phyloP scores from a whole-genome alignment of 2,797 vertebrate genomes.

The Argya squamiceps region DNA sequence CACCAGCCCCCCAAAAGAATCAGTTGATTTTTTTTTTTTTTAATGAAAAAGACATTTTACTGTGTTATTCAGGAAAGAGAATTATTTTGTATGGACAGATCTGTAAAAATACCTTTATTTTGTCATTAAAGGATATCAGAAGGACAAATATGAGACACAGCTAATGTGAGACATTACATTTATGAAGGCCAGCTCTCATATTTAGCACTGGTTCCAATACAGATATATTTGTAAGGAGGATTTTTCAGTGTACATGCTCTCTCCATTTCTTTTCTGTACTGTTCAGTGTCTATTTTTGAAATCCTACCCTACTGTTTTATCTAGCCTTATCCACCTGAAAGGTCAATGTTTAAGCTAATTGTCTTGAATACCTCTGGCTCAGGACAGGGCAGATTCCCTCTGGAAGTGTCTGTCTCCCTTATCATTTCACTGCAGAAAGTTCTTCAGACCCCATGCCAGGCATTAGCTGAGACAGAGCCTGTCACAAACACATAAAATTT shows the following conservation, averaged over 20 bases:
- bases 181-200: not conserved
- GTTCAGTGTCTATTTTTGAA: not conserved
- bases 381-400: not conserved
- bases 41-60: not conserved
- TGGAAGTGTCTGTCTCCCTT: conserved; percentile 8
- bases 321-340: not conserved
- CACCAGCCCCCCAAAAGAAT: not conserved
- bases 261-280: not conserved
- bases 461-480: not conserved
- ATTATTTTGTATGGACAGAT: not conserved
- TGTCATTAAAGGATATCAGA: not conserved
- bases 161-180: not conserved
- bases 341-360: conserved; percentile 7
- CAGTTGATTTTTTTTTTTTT: not conserved
- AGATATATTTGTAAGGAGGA: not conserved
- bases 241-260: not conserved
- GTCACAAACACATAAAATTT: not conserved
- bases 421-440: not conserved
- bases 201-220: not conserved
- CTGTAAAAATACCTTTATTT: not conserved
- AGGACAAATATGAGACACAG: not conserved
- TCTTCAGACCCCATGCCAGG: not conserved
- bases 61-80: not conserved
- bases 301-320: not conserved
- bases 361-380: not conserved